Evolutionary conservation across 2,888 invertebrate genomes (phyloP).

Genomic region (Leucophora obtusa): DNA sequence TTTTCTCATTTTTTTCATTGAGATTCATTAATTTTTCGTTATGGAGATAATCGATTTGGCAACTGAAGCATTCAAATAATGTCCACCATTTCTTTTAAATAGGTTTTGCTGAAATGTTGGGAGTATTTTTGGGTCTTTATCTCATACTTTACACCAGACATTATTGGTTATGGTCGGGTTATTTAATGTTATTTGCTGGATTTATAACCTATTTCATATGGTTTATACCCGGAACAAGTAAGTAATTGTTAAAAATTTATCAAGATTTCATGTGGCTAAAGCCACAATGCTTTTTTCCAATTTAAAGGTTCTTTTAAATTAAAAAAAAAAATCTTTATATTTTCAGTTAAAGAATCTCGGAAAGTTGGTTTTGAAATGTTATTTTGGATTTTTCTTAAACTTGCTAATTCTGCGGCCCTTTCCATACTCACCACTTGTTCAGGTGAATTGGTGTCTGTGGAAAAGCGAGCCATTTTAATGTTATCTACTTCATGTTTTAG

Average conservation of each 20-base stretch:
- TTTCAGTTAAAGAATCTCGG: constrained; percentile 69
- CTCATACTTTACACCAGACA: constrained; percentile 76
- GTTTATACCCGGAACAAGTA: constrained; percentile 74
- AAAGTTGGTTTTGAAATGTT: constrained; percentile 74
- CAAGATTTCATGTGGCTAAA: no score
- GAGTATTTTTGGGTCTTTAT: constrained; percentile 75
- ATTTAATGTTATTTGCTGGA: constrained; percentile 73
- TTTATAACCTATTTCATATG: constrained; percentile 74
- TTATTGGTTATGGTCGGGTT: constrained; percentile 76
- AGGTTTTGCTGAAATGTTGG: constrained; percentile 77
- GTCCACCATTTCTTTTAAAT: no score
- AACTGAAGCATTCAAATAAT: no score
- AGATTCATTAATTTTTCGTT: no score
- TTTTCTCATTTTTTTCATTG: no score
- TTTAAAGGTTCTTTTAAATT: no score
- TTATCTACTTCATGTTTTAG: constrained; percentile 74
- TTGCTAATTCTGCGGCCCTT: constrained; percentile 75
- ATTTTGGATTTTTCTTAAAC: constrained; percentile 75
- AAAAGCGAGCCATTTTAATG: constrained; percentile 71
- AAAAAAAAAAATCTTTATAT: background rate
- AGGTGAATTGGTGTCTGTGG: constrained; percentile 74
- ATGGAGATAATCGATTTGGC: no score
- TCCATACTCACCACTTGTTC: constrained; percentile 77
- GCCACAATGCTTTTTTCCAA: no score
- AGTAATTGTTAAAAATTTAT: constrained; percentile 41